These are phyloP conservation scores for Eristalinus sepulchralis DNA, from an alignment of 2,888 invertebrate genomes.

Conservation along the genomic window DNA sequence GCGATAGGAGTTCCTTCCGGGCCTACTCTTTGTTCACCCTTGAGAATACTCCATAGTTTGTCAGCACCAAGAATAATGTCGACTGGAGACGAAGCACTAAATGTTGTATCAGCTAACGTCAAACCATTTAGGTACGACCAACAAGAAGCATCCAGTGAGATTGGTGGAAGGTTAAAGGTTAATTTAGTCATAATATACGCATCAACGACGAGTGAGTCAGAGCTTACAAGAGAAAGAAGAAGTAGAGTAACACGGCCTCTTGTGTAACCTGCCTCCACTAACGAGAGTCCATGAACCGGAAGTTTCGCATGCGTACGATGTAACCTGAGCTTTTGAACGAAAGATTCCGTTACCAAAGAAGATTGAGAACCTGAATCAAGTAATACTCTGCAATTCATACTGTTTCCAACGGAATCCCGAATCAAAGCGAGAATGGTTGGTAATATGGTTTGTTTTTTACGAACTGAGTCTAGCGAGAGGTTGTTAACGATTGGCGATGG, in stretches of 20 bases:
- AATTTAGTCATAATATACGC: background rate
- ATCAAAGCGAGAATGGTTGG: too few species aligned
- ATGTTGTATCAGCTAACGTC: background rate
- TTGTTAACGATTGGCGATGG: too few species aligned
- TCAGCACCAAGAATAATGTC: constrained; percentile 15
- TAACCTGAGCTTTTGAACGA: background rate
- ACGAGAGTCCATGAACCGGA: constrained; percentile 1
- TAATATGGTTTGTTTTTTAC: too few species aligned
- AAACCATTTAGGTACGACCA: background rate
- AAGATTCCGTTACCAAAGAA: constrained; percentile 1
- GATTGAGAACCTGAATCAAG: constrained; percentile 14
- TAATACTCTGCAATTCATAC: background rate
- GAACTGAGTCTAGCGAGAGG: too few species aligned
- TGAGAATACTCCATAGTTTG: constrained; percentile 14
- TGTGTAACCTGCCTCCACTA: constrained; percentile 1
- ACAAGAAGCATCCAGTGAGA: background rate
- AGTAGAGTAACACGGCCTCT: constrained; percentile 1
- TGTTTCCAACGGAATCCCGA: too few species aligned
- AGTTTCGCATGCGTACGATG: background rate
- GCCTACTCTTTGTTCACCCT: constrained; percentile 1
- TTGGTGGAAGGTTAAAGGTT: constrained; percentile 2
- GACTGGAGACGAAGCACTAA: background rate
- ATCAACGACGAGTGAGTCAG: background rate
- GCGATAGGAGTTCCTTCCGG: background rate
- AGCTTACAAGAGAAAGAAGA: background rate